Percentiles rank a stretch among this genome's conserved stretches.
Conservation (phyloP, 92 coral and sea anemone genomes). For the Parazoanthus swiftii region DNA sequence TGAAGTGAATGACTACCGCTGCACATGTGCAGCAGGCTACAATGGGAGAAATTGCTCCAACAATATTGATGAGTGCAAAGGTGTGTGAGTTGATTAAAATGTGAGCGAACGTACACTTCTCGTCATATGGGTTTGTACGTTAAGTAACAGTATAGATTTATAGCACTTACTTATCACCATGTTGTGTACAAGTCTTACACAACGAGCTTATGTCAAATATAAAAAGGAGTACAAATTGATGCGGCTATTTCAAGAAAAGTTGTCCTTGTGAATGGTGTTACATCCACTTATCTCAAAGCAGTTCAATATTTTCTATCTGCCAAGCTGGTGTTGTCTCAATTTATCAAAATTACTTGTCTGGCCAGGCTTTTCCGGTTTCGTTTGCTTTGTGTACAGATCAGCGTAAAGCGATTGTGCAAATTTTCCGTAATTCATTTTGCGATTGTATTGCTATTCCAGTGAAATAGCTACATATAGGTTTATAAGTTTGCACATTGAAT, state of each 20-base stretch:
- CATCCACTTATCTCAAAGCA: neutral
- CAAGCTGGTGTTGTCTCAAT: neutral
- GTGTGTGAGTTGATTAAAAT: constrained; percentile 37
- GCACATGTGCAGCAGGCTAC: constrained; percentile 67
- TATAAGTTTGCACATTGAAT: too few species aligned
- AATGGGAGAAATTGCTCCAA: constrained; percentile 60
- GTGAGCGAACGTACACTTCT: neutral
- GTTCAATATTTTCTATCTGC: neutral
- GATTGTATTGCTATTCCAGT: neutral
- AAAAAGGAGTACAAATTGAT: too few species aligned
- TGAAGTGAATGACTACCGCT: constrained; percentile 66
- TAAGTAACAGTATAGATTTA: too few species aligned
- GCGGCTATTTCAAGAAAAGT: neutral
- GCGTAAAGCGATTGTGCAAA: neutral
- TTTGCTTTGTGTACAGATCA: neutral
- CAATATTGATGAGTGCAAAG: constrained; percentile 75
- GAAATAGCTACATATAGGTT: neutral
- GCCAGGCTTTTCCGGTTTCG: neutral
- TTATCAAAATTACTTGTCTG: too few species aligned
- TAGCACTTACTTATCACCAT: too few species aligned
- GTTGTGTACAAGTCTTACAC: too few species aligned
- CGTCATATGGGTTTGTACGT: too few species aligned
- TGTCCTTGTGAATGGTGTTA: neutral
- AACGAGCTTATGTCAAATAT: too few species aligned
- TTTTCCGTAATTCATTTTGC: neutral